Evolutionary conservation across 2,888 invertebrate species (phyloP), one percentile per base, ranked within the genome.

Genomic region (Argyresthia albistria): DNA sequence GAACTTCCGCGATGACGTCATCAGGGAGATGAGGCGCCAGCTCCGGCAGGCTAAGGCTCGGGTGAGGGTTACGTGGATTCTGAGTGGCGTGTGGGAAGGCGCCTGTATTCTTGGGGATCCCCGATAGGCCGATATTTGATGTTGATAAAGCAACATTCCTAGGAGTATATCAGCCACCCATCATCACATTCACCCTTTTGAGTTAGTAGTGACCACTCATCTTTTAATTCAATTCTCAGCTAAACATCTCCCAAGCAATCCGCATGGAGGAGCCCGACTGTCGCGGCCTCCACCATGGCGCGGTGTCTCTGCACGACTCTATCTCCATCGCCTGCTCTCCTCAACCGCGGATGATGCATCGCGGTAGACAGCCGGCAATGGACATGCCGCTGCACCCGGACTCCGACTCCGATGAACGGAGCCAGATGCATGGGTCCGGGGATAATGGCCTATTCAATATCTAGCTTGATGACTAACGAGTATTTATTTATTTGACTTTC

Each of bases 1-100:
- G 14, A 86, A 86, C 57, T 91, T 92, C 76, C 90, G 89, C 66
- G 91, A 92, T 60, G 90, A 91, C 56, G 89, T 92, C 62, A 91
- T 92, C 54, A 88, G 89, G 54, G 91, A 91, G 73, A 82, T 93
- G 83, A 69, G 91, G 2, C 78, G 89, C 46, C 90, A 92, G 70
- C 79, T 92, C 48, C 89, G 89, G 59, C 83, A 86, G 61, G 77
- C 81, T 16, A 81, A 79, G 59, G 66, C 70, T 2, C 82, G 84
- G 81, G 83, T 80, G 37, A 45, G 15, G 3, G 1, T 25, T 9
- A 39, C n/a, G 8, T 4, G 3, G 8, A 39, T 8, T 39, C n/a
- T n/a, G n/a, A n/a, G n/a, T n/a, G n/a, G n/a, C n/a, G n/a, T n/a
- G n/a, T 25, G 25, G 6, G 25, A 4, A 25, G 25, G 25, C 2